Evolutionary conservation across 64 coral and sea anemone species (phyloP).

Genomic region (Catalaphyllia jardinei): DNA sequence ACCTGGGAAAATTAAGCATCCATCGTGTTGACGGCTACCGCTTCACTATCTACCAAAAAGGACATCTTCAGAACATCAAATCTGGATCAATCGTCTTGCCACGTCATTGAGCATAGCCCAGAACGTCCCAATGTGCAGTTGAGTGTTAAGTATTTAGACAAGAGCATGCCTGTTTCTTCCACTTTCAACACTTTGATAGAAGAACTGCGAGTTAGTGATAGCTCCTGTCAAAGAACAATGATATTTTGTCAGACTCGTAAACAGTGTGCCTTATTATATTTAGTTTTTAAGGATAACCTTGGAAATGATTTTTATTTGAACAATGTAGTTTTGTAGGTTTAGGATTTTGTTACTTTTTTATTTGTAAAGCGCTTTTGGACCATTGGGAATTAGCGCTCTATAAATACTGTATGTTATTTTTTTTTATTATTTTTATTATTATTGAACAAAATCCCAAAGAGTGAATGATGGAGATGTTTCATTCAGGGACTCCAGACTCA

Average conservation of each 20-base stretch:
- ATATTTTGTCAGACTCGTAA: conserved; percentile 60
- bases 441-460: conserved; percentile 15
- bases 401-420: no score
- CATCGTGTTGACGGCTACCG: conserved; percentile 23
- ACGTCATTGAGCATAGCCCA: conserved; percentile 28
- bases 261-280: conserved; percentile 52
- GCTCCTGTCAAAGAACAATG: neutral
- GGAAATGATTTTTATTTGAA: conserved; percentile 29
- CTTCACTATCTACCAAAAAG: conserved; percentile 34
- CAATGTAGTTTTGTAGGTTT: no score
- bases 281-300: conserved; percentile 45
- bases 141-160: conserved; percentile 19
- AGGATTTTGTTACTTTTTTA: no score
- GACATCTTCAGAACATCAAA: conserved; percentile 45
- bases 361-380: no score
- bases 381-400: no score
- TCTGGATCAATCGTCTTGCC: conserved; percentile 5
- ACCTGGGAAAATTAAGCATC: conserved; percentile 14
- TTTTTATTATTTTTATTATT: no score
- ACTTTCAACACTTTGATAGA: conserved; percentile 9
- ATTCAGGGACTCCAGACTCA: conserved; percentile 51
- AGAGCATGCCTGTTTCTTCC: conserved; percentile 22
- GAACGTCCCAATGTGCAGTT: conserved; percentile 41
- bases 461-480: conserved; percentile 47
- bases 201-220: neutral